phyloP scores from a whole-genome alignment of 37 sponge, comb jelly and placozoan genomes.

The Halisarca cf. caerulea region DNA sequence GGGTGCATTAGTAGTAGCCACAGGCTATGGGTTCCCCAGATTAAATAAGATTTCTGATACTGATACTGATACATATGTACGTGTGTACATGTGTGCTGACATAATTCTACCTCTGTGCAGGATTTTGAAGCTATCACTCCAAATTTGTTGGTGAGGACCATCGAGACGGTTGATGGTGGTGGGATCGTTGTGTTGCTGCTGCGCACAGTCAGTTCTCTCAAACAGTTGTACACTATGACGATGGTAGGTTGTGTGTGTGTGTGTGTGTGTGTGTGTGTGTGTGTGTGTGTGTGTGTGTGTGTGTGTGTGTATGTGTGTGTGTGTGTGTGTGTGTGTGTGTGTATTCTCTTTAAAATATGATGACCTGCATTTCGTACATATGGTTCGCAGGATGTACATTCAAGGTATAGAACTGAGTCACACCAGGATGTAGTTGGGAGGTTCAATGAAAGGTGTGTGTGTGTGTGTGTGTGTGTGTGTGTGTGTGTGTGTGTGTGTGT shows the following conservation, averaged over 20 bases:
- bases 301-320: not conserved
- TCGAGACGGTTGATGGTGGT: slow-evolving; percentile 98
- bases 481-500: too few relatives aligned
- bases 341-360: too few relatives aligned
- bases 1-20: too few relatives aligned
- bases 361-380: too few relatives aligned
- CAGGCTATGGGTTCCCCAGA: too few relatives aligned
- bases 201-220: slow-evolving; percentile 77
- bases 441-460: slow-evolving; percentile 89
- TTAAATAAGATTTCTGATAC: too few relatives aligned
- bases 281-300: too few relatives aligned
- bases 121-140: slow-evolving; percentile 99
- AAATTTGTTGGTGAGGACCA: slow-evolving; percentile 92
- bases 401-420: slow-evolving; percentile 82
- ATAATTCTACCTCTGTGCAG: slow-evolving; percentile 42
- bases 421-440: slow-evolving; percentile 89
- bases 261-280: too few relatives aligned
- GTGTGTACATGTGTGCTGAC: not conserved
- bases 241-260: slow-evolving; percentile 58
- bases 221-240: slow-evolving; percentile 87
- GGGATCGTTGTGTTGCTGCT: slow-evolving; percentile 84
- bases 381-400: slow-evolving; percentile 88
- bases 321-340: not conserved
- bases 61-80: too few relatives aligned
- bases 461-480: not conserved